Conservation (phyloP, 2,113 vertebrate species). For the Globicephala melas region DNA sequence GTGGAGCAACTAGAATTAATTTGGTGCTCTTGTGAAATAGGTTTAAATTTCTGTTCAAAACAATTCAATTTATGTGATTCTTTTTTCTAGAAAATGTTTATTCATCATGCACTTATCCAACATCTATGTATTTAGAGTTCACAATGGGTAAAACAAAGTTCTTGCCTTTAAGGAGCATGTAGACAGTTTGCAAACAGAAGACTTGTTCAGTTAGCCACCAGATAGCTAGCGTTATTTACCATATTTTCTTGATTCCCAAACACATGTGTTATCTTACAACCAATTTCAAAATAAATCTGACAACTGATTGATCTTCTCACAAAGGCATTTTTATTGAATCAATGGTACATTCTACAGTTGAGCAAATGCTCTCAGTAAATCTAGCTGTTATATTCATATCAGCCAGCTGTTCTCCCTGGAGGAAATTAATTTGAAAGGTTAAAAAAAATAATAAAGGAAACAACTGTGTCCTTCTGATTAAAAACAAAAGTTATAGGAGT, state of each 20-base stretch:
- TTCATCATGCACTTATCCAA: not conserved
- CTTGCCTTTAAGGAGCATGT: not conserved
- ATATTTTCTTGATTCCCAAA: not conserved
- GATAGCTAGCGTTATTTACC: not conserved
- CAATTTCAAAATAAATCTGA: conserved; percentile 35
- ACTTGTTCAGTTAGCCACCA: not conserved
- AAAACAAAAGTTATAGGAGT: not conserved
- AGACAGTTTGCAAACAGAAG: not conserved
- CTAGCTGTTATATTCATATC: not conserved
- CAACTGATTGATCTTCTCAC: not conserved
- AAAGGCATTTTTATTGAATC: conserved; percentile 16
- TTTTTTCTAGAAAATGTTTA: conserved; percentile 22
- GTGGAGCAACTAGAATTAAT: not conserved
- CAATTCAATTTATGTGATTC: conserved; percentile 20
- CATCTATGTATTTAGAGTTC: not conserved
- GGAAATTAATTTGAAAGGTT: conserved; percentile 10
- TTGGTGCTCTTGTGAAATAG: not conserved
- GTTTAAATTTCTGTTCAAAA: conserved; percentile 30
- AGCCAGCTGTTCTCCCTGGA: not conserved
- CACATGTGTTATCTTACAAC: not conserved
- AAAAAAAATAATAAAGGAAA: not conserved
- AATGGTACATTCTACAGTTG: not conserved
- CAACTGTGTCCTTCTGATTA: not conserved
- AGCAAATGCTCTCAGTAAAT: not conserved
- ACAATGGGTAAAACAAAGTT: not conserved